A percentile compares a stretch with the other conserved stretches of the same genome.
Evolutionary conservation across 2,113 vertebrate species (phyloP).

Genomic region (Cephalopterus ornatus): DNA sequence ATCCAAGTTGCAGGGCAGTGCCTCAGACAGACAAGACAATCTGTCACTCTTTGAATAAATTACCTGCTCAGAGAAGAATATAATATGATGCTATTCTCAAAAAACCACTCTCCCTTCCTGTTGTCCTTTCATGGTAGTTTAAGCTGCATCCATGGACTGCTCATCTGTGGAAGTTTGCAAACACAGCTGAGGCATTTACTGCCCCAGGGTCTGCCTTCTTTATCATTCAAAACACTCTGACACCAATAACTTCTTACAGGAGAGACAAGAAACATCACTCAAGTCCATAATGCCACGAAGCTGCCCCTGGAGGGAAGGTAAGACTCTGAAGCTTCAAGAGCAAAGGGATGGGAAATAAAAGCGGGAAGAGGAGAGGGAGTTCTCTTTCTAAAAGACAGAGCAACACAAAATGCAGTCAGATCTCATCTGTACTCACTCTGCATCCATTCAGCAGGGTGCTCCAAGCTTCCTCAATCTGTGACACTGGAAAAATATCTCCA

Average conservation of each 20-base stretch:
- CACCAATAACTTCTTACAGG: not conserved
- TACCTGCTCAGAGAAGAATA: conserved; percentile 9
- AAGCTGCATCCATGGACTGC: not conserved
- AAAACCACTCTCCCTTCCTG: not conserved
- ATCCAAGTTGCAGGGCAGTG: not conserved
- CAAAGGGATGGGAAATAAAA: not conserved
- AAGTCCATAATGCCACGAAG: not conserved
- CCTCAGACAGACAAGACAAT: conserved; percentile 5
- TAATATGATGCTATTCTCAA: not conserved
- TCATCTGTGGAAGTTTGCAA: not conserved
- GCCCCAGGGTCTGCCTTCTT: not conserved
- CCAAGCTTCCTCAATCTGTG: not conserved
- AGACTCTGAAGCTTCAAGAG: not conserved
- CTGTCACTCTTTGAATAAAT: conserved; percentile 41
- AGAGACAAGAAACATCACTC: not conserved
- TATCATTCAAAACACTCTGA: not conserved
- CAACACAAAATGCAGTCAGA: not conserved
- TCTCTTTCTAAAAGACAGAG: not conserved
- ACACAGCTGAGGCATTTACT: not conserved
- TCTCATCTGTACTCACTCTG: not conserved
- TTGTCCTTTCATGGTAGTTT: not conserved
- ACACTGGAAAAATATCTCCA: not conserved
- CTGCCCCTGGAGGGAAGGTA: not conserved
- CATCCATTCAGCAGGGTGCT: not conserved
- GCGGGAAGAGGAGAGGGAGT: not conserved